Evolutionary conservation across 2,797 vertebrate genomes (phyloP), one percentile per base, ranked within the genome.

Genomic region (Dendrocincla fuliginosa): DNA sequence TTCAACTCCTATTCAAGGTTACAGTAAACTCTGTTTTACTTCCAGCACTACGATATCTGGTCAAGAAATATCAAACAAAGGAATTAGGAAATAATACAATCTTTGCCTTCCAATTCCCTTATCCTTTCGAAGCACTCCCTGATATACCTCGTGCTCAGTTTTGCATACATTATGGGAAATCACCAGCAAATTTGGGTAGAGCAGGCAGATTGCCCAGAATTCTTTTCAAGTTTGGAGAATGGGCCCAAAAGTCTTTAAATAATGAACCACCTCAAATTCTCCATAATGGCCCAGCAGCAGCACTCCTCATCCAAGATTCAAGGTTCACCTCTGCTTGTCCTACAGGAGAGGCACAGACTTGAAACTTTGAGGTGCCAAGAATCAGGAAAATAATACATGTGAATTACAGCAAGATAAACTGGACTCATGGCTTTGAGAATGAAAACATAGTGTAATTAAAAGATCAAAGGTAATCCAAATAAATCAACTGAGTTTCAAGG

Each of bases 261-360:
- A 90, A 96, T 89, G 95, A 97, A 90, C 81, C 81, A 88, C 84
- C 73, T 88, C 91, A 47, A 92, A 95, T 97, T 96, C 96, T 96
- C 82, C 91, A 56, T 78, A 88, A 95, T 46, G 77, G 89, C 88
- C 33, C 39, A 75, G 88, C 65, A 89, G 91, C 73, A 87, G 81
- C 5, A 33, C 93, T 95, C 84, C 52, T 53, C 60, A 90, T 84
- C 77, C 77, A 84, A 86, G 70, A 86, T 42, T 79, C 93, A 96
- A 85, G 96, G 95, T 96, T 98, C 96, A 95, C 84, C 87, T 96
- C 75, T 82, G 64, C 84, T 93, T 10, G 57, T 92, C 83, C 94
- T 42, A 22, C 84, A 94, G 94, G 87, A 96, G 84, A 80, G 84
- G 85, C 87, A 88, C 71, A 93, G 79, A 96, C 93, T 87, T 91